Evolutionary conservation across 64 coral and sea anemone genomes (phyloP), one percentile per base, ranked within the genome.

Genomic region (Pocillopora verrucosa): DNA sequence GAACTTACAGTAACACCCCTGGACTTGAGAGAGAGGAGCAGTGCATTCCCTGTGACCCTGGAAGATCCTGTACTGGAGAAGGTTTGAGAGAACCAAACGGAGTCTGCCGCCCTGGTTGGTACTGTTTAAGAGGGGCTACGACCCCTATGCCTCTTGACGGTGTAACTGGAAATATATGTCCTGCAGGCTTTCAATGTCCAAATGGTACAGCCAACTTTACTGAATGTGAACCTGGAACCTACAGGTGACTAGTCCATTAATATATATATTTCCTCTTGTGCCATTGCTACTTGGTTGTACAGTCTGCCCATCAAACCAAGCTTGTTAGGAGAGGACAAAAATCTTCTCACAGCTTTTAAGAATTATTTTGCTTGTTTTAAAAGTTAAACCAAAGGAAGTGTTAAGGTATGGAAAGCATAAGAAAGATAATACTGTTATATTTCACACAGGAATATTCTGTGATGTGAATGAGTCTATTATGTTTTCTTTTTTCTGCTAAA

Each of bases 121-220:
- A 93, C 74, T 99, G 97, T 82, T 58, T 14, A 19, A 38, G 70
- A 0, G 65, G 91, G 64, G 89, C 90, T 36, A 89, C 76, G 6
- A 95, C 94, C 22, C 88, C 97, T 15, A 91, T 91, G 91, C 97
- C 97, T 3, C 56, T 62, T 14, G 97, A 99, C 95, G 93, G 88
- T 78, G 36, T 58, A 10, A 95, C 93, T 35, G 97, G 97, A 4
- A 86, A 95, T 73, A 93, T 95, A 16, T 99, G 97, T 75, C 94
- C 97, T 13, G 51, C 78, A 51, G 97, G 97, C 2, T 76, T 30
- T 26, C 85, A 93, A 74, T 99, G 97, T 76, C 97, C 97, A 34
- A 87, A 88, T 82, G 97, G 97, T 1, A 91, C 91, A 17, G 67
- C 63, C 13, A 88, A 3, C 34, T 76, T 19, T 20, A 93, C 86